Evolutionary conservation across 2,888 invertebrate species (phyloP).

Genomic region (Sussaba pulchella): DNA sequence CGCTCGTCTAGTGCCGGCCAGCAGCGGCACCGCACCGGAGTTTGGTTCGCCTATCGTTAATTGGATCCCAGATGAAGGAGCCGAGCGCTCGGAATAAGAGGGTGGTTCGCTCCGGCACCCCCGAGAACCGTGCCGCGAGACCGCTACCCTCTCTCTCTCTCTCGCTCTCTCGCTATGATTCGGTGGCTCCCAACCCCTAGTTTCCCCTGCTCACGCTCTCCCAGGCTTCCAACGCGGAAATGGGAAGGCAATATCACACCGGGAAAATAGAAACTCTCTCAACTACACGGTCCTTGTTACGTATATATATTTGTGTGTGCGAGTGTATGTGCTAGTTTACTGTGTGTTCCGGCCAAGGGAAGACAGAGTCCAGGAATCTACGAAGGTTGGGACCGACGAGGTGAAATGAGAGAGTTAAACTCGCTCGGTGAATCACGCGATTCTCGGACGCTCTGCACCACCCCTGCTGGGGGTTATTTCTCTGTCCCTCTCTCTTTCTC

Average conservation of each 20-base stretch:
- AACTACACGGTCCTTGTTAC: constrained; percentile 40
- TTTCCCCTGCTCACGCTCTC: constrained; percentile 35
- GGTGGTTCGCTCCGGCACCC: constrained; percentile 62
- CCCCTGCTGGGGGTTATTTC: constrained; percentile 30
- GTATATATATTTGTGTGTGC: constrained; percentile 28
- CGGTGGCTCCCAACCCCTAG: too few relatives aligned
- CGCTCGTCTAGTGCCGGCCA: constrained; percentile 57
- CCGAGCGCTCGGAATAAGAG: constrained; percentile 68
- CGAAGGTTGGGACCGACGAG: constrained; percentile 7
- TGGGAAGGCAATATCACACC: constrained; percentile 69
- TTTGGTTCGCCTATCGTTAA: constrained; percentile 79
- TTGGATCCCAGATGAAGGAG: constrained; percentile 80
- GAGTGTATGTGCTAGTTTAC: too few relatives aligned
- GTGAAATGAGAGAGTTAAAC: constrained; percentile 48
- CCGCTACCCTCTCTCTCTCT: constrained; percentile 8
- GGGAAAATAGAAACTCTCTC: constrained; percentile 68
- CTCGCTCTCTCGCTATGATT: constrained; percentile 8
- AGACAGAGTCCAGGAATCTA: background rate
- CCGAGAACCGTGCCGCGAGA: constrained; percentile 8
- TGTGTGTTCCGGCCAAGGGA: background rate
- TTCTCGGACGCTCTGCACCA: constrained; percentile 31
- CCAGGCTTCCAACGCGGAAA: constrained; percentile 53
- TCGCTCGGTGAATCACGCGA: constrained; percentile 64
- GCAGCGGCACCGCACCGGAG: constrained; percentile 71
- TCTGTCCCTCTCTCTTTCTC: background rate